Conservation (phyloP, 2,797 vertebrate genomes). For the Pseudochirops cupreus region DNA sequence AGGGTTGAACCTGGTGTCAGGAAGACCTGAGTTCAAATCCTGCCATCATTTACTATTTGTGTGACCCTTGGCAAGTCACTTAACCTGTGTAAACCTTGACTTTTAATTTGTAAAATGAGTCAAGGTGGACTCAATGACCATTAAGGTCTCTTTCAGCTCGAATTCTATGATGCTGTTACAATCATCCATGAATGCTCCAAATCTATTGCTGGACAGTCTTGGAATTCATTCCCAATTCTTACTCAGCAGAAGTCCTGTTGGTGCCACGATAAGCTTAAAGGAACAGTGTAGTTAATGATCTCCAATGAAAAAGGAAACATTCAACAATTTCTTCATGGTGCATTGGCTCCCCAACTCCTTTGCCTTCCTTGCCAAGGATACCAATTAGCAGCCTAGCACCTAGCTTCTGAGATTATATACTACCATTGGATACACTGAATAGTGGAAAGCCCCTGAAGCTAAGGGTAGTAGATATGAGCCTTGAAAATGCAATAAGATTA, state of each 20-base stretch:
- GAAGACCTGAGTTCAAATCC: not conserved
- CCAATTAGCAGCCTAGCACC: slow-evolving; percentile 51
- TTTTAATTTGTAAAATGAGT: not conserved
- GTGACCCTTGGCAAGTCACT: not conserved
- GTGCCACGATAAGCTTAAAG: not conserved
- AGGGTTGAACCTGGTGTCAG: not conserved
- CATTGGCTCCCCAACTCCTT: not conserved
- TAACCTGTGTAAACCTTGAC: not conserved
- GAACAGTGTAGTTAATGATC: not conserved
- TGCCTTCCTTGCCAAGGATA: not conserved
- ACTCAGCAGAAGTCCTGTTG: not conserved
- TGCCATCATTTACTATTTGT: not conserved
- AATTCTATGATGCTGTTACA: not conserved
- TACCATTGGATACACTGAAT: slow-evolving; percentile 28
- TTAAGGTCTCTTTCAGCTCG: not conserved
- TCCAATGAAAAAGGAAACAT: not conserved
- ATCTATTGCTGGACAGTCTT: not conserved
- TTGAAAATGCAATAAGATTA: slow-evolving; percentile 5
- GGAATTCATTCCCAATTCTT: not conserved
- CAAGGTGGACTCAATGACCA: not conserved
- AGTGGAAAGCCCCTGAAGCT: slow-evolving; percentile 44
- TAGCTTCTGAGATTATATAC: slow-evolving; percentile 37
- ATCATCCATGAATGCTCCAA: not conserved
- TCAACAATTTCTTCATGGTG: not conserved
- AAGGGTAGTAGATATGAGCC: slow-evolving; percentile 14